Evolutionary conservation across 2,113 vertebrate species (phyloP), one percentile per base, ranked within the genome.

Genomic region (Gasterosteus aculeatus): DNA sequence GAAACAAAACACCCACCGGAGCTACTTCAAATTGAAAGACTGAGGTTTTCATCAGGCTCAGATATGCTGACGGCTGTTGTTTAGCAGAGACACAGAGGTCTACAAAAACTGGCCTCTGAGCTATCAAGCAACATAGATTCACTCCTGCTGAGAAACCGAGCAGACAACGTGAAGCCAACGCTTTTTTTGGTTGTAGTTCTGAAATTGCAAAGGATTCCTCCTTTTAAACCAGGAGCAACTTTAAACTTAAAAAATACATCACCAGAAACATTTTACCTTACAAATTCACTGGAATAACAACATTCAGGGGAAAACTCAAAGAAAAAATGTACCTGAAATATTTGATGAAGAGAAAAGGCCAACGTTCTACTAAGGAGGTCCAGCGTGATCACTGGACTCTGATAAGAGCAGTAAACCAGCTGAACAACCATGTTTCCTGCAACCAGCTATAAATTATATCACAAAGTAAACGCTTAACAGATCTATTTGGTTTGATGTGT

Each of bases 71-170:
- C 42, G 42, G 62, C 61, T 70, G 33, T 29, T 81, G 46, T 63
- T 78, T 44, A 47, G 54, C 73, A 16, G 59, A 76, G 64, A 66
- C 62, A 66, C 42, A 51, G 22, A 58, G 33, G 54, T 53, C 53
- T 77, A 63, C 51, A 70, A 54, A 65, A 54, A 73, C 33, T 58
- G 47, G 73, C 49, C 56, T 65, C 61, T 78, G 67, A 73, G 78
- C 72, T 67, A 72, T 75, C n/a, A 78, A 73, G 38, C 42, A 42
- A 56, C 69, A 70, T 83, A 62, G 56, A 16, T 56, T 77, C 58
- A 53, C 42, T 69, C 58, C 65, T 58, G 56, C 58, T 64, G 78
- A 74, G 81, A 81, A 75, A 63, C 71, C 3, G 41, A 33, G 66
- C 60, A 69, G 58, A 5, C 8, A 68, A 29, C 26, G 66, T 60